Base-by-base conservation (phyloP, 2,888 invertebrate genomes). In the Drosophila hamatofila region DNA sequence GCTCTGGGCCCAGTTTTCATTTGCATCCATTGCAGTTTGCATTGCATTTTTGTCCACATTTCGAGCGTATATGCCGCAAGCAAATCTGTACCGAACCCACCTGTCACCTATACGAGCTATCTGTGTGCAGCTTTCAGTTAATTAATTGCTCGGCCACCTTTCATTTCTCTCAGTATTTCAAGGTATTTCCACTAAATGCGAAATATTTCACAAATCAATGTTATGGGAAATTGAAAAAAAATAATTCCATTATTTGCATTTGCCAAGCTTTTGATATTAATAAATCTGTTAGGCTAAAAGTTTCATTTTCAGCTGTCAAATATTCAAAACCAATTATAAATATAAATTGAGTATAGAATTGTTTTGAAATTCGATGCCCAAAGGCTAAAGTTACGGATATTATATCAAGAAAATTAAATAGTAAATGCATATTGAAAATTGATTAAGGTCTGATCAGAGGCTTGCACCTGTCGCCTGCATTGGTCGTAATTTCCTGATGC, bases 401-500 rank as follows among this genome's bases (percentile, higher is more conserved):
- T 8, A 27, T 3, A 52, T 55, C 70, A 79, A 65, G 55, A 46
- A 59, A 57, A 52, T 54, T 5, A 33, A 49, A 35, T n/a, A 35
- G 39, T 57, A 64, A 51, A 55, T 65, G 59, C 59, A 83, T 55
- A 73, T 59, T 51, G 48, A 49, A 57, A 51, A 72, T 81, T 75
- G 69, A 67, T 81, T 66, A 64, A 72, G 56, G 65, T 33, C 41
- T n/a, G 48, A 61, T 57, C 48, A 25, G 12, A 21, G 18, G 16
- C 21, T 8, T 27, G 55, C 25, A 33, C 51, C 51, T 52, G 56
- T 55, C 51, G 49, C 61, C 56, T 27, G 8, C 72, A 76, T 81
- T 76, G 83, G 69, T 74, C 74, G 72, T 81, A 87, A 84, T 87
- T 87, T 84, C 83, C 83, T 88, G 84, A 37, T 54, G 62, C 48